A percentile compares a stretch with the other conserved stretches of the same genome.
Conservation (phyloP, 2,113 vertebrate species). For the Stercorarius parasiticus region DNA sequence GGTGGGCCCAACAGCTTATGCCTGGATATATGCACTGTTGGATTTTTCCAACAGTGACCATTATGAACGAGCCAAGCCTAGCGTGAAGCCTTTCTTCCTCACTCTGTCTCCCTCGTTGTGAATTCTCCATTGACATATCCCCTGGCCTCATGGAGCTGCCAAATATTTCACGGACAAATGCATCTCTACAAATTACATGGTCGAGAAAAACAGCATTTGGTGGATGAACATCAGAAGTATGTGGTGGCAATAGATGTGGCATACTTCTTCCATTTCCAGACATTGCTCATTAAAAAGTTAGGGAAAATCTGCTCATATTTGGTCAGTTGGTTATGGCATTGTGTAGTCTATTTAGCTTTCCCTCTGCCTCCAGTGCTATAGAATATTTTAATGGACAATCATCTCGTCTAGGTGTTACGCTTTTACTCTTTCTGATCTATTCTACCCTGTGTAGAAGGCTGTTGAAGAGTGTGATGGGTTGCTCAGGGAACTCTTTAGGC, state of each 20-base stretch:
- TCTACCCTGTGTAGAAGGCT: not conserved
- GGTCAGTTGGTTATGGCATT: slow-evolving; percentile 62
- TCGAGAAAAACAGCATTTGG: not conserved
- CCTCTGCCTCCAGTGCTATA: not conserved
- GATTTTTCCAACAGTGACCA: not conserved
- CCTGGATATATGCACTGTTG: not conserved
- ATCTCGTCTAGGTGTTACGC: not conserved
- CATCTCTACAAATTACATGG: not conserved
- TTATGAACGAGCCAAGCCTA: not conserved
- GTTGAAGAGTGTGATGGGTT: not conserved
- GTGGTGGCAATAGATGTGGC: not conserved
- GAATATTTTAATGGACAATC: not conserved
- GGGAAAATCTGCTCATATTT: slow-evolving; percentile 67
- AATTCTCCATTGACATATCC: not conserved
- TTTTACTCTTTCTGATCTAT: not conserved
- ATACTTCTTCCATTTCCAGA: slow-evolving; percentile 36
- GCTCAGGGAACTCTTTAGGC: not conserved
- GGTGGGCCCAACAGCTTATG: not conserved
- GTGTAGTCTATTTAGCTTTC: not conserved
- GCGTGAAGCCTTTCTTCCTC: not conserved
- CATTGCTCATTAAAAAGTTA: slow-evolving; percentile 68
- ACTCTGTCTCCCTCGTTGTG: not conserved
- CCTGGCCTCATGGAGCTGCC: not conserved
- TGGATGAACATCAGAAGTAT: not conserved
- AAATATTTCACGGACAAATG: not conserved